These are phyloP conservation scores for Spheniscus humboldti DNA, from an alignment of 2,797 vertebrate genomes.

Conservation along the genomic window DNA sequence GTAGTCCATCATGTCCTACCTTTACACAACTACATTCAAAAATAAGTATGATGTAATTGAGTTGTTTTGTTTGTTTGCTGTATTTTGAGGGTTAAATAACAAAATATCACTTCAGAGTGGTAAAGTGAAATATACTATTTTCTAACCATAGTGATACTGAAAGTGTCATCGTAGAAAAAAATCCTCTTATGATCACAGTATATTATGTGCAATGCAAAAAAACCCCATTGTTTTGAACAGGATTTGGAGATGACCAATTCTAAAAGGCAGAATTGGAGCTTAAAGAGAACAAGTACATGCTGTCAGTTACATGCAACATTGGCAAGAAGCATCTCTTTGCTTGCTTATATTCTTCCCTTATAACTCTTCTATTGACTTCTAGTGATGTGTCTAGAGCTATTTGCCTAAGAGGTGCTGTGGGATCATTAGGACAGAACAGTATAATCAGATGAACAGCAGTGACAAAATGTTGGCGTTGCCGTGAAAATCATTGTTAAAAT, in stretches of 20 bases:
- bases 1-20: background rate
- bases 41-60: background rate
- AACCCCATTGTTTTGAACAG: fast-evolving
- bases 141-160: background rate
- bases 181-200: background rate
- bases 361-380: background rate
- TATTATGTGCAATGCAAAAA: background rate
- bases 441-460: background rate
- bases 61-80: background rate
- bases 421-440: background rate
- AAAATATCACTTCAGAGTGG: background rate
- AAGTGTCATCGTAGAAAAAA: background rate
- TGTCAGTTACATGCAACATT: background rate
- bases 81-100: background rate
- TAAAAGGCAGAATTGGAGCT: background rate
- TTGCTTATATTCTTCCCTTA: background rate
- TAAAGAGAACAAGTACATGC: background rate
- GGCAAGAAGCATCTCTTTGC: background rate
- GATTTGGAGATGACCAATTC: background rate
- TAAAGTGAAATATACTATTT: background rate
- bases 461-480: background rate
- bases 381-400: background rate
- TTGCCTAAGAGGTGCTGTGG: background rate
- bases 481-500: background rate
- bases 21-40: background rate